Conservation (phyloP, 2,888 invertebrate species). For the Cataglyphis rosenhaueri region DNA sequence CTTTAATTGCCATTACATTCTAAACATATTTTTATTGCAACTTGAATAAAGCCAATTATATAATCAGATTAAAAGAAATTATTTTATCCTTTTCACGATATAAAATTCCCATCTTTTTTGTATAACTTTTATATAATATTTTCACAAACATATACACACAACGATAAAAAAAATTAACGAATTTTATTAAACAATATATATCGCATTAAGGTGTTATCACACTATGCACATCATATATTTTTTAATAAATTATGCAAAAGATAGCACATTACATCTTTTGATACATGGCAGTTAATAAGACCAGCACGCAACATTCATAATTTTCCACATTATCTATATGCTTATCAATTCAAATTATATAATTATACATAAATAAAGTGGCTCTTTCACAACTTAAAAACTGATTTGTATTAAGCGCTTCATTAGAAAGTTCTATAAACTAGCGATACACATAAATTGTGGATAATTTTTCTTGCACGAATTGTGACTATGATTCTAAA, state of each 20-base stretch:
- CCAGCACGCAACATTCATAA: conserved; percentile 76
- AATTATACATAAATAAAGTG: conserved; percentile 28
- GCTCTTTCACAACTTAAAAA: conserved; percentile 2
- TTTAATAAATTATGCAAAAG: conserved; percentile 18
- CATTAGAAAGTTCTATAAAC: neutral
- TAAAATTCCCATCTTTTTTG: neutral
- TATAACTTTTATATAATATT: conserved; percentile 16
- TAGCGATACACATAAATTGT: conserved; percentile 15
- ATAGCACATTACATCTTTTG: conserved; percentile 20
- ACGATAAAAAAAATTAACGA: conserved; percentile 14
- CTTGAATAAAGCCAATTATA: neutral
- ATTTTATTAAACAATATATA: conserved; percentile 8
- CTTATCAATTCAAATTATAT: conserved; percentile 17
- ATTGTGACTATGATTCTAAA: conserved; percentile 14
- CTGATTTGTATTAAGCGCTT: conserved; percentile 9
- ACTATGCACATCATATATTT: conserved; percentile 1
- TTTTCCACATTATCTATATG: conserved; percentile 25
- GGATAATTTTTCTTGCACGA: conserved; percentile 24
- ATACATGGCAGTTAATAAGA: conserved; percentile 78
- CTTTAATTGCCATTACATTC: conserved; percentile 38
- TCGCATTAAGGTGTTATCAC: neutral
- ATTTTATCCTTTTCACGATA: neutral
- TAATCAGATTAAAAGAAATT: neutral
- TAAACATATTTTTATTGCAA: neutral
- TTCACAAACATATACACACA: neutral